Conservation (phyloP, 2,113 vertebrate genomes). For the Paramisgurnus dabryanus region DNA sequence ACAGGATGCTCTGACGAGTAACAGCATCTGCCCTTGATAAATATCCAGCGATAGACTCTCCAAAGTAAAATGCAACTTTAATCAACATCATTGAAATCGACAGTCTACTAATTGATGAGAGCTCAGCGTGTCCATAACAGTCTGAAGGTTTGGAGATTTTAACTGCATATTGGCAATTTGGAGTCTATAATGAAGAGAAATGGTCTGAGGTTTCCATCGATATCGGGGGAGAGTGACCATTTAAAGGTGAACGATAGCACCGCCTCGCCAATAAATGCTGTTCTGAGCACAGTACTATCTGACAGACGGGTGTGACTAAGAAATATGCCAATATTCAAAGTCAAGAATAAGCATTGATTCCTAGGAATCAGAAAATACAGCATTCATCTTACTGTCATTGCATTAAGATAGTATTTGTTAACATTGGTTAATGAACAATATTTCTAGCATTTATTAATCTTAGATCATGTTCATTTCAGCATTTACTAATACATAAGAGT, state of each 20-base stretch:
- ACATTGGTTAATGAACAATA: too few species aligned
- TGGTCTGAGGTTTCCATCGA: conserved; percentile 51
- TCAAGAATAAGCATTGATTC: background rate
- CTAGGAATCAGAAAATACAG: background rate
- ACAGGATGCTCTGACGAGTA: background rate
- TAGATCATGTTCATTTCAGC: too few species aligned
- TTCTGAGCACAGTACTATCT: conserved; percentile 41
- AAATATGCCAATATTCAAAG: conserved; percentile 37
- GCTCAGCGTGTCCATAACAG: conserved; percentile 9
- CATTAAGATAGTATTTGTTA: too few species aligned
- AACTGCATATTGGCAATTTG: conserved; percentile 43
- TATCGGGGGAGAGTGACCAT: conserved; percentile 45
- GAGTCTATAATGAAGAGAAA: conserved; percentile 53
- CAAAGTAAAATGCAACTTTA: conserved; percentile 28
- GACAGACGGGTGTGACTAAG: conserved; percentile 5
- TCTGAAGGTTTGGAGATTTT: conserved; percentile 26
- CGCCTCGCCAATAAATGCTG: conserved; percentile 48
- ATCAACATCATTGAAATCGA: conserved; percentile 37
- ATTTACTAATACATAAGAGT: too few species aligned
- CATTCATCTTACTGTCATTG: too few species aligned
- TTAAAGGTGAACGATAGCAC: conserved; percentile 44
- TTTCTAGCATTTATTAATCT: too few species aligned
- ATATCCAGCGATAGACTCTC: background rate
- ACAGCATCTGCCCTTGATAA: conserved; percentile 19
- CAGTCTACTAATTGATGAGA: conserved; percentile 31